A percentile compares a stretch with the other conserved stretches of the same genome.
phyloP scores from a whole-genome alignment of 2,888 invertebrate species.

The Microdon myrmicae region DNA sequence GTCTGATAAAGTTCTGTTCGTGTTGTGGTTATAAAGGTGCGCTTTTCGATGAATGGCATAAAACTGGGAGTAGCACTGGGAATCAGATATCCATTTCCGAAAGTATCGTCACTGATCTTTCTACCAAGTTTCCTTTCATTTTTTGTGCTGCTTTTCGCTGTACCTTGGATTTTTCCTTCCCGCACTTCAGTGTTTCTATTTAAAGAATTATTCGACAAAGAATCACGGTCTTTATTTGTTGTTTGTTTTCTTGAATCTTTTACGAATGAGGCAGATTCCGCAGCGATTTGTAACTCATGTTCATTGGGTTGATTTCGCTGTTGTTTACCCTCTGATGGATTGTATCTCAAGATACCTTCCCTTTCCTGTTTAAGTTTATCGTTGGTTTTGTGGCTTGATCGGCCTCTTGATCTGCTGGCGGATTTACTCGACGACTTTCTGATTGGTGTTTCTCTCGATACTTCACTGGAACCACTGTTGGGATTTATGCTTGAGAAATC shows the following conservation, averaged over 20 bases:
- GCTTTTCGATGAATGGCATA: too few relatives aligned
- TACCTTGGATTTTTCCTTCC: background rate
- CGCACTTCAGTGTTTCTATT: slow-evolving; percentile 10
- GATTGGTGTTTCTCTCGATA: too few relatives aligned
- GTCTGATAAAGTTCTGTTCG: too few relatives aligned
- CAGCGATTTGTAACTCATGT: slow-evolving; percentile 75
- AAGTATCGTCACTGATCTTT: slow-evolving; percentile 15
- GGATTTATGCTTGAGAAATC: background rate
- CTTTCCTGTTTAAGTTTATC: slow-evolving; percentile 10
- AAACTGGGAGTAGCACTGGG: too few relatives aligned
- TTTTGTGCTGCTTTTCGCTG: slow-evolving; percentile 18
- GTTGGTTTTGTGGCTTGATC: background rate
- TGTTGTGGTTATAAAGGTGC: slow-evolving; percentile 30
- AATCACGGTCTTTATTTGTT: slow-evolving; percentile 22
- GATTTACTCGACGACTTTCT: too few relatives aligned
- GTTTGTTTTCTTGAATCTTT: slow-evolving; percentile 50
- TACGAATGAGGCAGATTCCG: slow-evolving; percentile 81
- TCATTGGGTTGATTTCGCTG: slow-evolving; percentile 18
- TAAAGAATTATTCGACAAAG: slow-evolving; percentile 4
- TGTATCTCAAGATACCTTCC: background rate
- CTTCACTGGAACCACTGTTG: too few relatives aligned
- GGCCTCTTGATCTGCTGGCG: slow-evolving; percentile 1
- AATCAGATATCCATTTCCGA: too few relatives aligned
- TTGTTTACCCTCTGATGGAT: slow-evolving; percentile 60
- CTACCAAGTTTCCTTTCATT: slow-evolving; percentile 9